Base-by-base conservation (phyloP, 1,140 invertebrate species). In the Drosophila teissieri region DNA sequence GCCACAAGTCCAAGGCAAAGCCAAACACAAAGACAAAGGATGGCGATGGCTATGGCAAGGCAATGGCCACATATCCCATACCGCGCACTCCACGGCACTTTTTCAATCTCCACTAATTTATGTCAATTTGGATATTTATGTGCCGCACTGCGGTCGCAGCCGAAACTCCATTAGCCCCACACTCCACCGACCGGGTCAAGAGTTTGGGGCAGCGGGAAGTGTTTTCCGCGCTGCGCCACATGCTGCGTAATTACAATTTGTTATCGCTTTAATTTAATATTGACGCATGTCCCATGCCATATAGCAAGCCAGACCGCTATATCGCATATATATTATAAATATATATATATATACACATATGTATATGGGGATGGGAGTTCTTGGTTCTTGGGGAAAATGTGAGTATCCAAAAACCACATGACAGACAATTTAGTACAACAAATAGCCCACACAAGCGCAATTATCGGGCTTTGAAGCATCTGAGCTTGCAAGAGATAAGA, bases 201-300 rank as follows among this genome's bases (percentile, higher is more conserved):
- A 31, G 12, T 48, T 31, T 44, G 56, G 4, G 31, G 31, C 31
- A 10, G 31, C 10, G 31, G 17, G 31, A 24, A 37, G 64, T 55
- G 63, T 39, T 44, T 40, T 56, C 49, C 48, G 51, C 45, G 53
- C 40, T 24, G 52, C 40, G 40, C 73, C 73, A 52, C 73, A 76
- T 67, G 73, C 72, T 75, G 74, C 24, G 74, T 77, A 77, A 77
- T 77, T 77, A 77, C 74, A 77, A 77, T 77, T 77, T 77, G 74
- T 77, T 77, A 77, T 77, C 74, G 74, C 74, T 77, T 77, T 77
- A 77, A 77, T 77, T 77, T 78, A 77, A 77, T 77, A 77, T 78
- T 69, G 74, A 78, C 73, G 74, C 74, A 76, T 69, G 68, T 49
- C 44, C 49, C 63, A 69, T 52, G 31, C 27, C n/a, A 34, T 36